A percentile compares a stretch with the other conserved stretches of the same genome.
phyloP scores from a whole-genome alignment of 2,113 vertebrate genomes.

The Corvus moneduloides region DNA sequence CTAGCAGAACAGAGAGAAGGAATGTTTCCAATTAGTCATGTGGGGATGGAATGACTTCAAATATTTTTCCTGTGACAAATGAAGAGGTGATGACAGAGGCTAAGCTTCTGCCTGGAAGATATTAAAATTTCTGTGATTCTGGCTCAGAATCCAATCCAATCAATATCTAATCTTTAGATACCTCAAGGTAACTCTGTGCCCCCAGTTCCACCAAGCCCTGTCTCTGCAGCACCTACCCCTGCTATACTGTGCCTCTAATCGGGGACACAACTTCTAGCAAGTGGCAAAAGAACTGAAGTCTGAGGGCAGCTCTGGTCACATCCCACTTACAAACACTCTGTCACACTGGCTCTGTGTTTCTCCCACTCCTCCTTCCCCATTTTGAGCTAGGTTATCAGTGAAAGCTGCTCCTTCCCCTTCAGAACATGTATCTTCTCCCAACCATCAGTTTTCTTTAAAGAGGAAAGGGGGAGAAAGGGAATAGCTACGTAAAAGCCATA shows the following conservation, averaged over 20 bases:
- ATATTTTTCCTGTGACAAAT: constrained; percentile 56
- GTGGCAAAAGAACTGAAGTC: accelerated
- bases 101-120: constrained; percentile 62
- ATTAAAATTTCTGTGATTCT: constrained; percentile 47
- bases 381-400: neutral
- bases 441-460: neutral
- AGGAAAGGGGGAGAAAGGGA: neutral
- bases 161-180: neutral
- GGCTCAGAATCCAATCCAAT: neutral
- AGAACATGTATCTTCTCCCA: neutral
- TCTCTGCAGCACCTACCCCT: neutral
- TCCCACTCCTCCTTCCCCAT: neutral
- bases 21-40: constrained; percentile 67
- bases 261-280: neutral
- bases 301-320: neutral
- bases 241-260: neutral
- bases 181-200: neutral
- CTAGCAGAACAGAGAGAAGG: constrained; percentile 67
- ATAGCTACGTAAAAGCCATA: neutral
- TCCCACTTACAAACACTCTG: neutral
- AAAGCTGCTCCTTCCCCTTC: neutral
- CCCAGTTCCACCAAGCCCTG: neutral
- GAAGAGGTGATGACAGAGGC: constrained; percentile 60
- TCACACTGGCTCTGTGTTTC: neutral
- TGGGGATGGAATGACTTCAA: constrained; percentile 54